phyloP scores from a whole-genome alignment of 2,797 vertebrate genomes.

The Astyanax mexicanus region DNA sequence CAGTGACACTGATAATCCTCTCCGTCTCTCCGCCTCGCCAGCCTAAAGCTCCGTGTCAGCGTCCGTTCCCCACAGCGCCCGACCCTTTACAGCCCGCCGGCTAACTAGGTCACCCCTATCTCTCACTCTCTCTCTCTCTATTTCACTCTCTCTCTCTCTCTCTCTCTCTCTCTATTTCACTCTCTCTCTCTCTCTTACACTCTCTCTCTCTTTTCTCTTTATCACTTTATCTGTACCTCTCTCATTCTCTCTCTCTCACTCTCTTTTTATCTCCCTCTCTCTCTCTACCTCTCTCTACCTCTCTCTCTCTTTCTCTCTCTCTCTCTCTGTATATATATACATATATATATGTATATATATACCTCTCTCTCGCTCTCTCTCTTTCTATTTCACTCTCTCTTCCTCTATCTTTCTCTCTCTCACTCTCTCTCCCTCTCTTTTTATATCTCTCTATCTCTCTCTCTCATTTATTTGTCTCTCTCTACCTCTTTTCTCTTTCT shows the following conservation, averaged over 20 bases:
- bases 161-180: background rate
- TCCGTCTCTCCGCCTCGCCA: background rate
- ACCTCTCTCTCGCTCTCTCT: too few relatives aligned
- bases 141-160: constrained; percentile 1
- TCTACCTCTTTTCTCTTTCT: too few relatives aligned
- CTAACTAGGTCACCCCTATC: constrained; percentile 32
- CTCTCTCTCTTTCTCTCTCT: background rate
- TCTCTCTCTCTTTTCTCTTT: background rate
- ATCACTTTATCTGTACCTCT: background rate
- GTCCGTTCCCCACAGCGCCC: background rate
- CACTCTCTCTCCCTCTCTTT: too few relatives aligned
- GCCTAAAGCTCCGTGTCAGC: background rate
- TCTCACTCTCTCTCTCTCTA: background rate
- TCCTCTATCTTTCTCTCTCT: too few relatives aligned
- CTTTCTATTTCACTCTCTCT: too few relatives aligned
- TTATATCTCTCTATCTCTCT: too few relatives aligned
- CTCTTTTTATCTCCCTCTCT: background rate
- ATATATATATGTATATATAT: too few relatives aligned
- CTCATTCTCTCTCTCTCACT: background rate
- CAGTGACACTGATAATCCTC: background rate
- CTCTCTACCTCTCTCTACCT: background rate
- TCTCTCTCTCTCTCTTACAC: background rate
- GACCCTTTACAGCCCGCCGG: constrained; percentile 28
- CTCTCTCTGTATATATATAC: too few relatives aligned
- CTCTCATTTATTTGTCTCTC: too few relatives aligned